Conservation (phyloP, 2,888 invertebrate genomes). For the Zhuqinia jingwanae region DNA sequence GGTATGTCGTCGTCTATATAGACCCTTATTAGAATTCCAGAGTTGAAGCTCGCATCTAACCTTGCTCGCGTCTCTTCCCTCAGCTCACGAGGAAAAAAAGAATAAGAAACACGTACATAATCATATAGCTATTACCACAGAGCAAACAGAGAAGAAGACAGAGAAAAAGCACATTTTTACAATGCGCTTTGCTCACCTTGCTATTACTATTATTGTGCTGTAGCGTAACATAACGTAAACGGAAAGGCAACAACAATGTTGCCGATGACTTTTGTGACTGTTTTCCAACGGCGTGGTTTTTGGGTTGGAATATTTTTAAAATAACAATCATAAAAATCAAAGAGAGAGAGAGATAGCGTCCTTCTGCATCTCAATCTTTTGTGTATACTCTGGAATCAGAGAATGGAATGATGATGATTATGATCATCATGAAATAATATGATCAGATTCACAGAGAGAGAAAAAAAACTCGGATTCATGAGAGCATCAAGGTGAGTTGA, state of each 20-base stretch:
- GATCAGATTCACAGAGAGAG: neutral
- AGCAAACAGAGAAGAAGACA: constrained; percentile 12
- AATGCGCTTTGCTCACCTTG: neutral
- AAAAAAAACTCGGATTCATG: no score
- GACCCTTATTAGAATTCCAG: constrained; percentile 46
- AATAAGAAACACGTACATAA: constrained; percentile 30
- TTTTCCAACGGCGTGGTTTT: constrained; percentile 11
- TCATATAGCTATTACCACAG: constrained; percentile 22
- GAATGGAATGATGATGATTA: neutral
- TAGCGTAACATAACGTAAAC: neutral
- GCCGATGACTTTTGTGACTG: constrained; percentile 9
- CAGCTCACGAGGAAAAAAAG: constrained; percentile 4
- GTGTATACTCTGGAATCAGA: no score
- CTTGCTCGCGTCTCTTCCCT: constrained; percentile 33
- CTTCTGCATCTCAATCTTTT: neutral
- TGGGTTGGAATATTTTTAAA: neutral
- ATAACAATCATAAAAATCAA: neutral
- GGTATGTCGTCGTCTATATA: neutral
- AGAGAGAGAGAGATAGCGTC: neutral
- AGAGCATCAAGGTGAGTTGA: neutral
- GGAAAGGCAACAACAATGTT: no score
- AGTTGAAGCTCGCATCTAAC: constrained; percentile 36
- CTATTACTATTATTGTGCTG: neutral
- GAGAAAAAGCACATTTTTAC: constrained; percentile 32
- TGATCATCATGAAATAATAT: neutral